phyloP scores from a whole-genome alignment of 2,113 vertebrate genomes.

The Charina bottae region DNA sequence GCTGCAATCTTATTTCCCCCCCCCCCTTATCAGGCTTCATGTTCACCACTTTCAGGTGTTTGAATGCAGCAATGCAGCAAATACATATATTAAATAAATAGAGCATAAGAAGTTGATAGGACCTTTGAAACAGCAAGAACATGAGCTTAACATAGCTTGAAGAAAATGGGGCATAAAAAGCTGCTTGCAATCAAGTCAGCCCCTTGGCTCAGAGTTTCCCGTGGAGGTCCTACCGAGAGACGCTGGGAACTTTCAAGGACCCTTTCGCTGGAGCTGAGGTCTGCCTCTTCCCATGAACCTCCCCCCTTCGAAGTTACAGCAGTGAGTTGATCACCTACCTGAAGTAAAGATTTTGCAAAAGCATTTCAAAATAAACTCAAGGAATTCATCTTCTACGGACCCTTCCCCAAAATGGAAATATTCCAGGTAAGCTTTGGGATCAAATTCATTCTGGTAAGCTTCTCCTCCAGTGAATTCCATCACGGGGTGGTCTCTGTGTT shows the following conservation, averaged over 20 bases:
- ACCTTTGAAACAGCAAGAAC: background rate
- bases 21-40: background rate
- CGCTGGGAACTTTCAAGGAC: background rate
- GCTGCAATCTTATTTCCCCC: background rate
- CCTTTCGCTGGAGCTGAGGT: background rate
- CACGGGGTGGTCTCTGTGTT: background rate
- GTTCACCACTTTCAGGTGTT: background rate
- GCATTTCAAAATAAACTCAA: slow-evolving; percentile 8
- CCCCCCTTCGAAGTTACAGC: background rate
- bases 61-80: background rate
- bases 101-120: background rate
- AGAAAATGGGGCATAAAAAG: background rate
- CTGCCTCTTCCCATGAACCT: background rate
- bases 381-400: background rate
- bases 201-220: background rate
- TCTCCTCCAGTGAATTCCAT: background rate
- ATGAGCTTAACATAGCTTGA: background rate
- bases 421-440: slow-evolving; percentile 13
- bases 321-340: background rate
- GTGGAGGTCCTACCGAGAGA: background rate
- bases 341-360: background rate
- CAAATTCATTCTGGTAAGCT: slow-evolving; percentile 17
- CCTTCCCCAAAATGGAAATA: slow-evolving; percentile 4
- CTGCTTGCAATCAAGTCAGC: background rate
- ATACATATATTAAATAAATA: background rate